Conservation (phyloP, 1,140 invertebrate genomes). For the Drosophila murphyi region DNA sequence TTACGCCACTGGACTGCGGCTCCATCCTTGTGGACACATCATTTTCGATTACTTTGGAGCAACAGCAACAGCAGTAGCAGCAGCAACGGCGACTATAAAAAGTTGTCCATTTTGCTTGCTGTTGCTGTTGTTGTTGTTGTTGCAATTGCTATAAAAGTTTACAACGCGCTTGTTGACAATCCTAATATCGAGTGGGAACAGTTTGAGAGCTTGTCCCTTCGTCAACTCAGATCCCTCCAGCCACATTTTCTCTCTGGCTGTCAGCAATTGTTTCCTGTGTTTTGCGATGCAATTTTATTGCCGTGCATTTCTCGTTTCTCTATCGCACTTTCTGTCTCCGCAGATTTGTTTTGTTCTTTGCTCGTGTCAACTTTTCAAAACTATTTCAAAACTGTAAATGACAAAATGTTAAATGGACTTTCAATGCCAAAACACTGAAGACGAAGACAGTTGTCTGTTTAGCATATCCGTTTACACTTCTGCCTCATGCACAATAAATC, state of each 20-base stretch:
- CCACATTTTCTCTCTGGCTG: constrained; percentile 32
- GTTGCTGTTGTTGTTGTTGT: constrained; percentile 45
- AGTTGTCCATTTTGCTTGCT: constrained; percentile 47
- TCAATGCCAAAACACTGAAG: constrained; percentile 70
- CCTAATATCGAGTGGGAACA: constrained; percentile 66
- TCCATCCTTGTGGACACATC: constrained; percentile 68
- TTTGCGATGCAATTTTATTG: constrained; percentile 69
- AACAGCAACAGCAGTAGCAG: not conserved
- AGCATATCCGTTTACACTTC: constrained; percentile 79
- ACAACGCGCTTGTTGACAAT: constrained; percentile 81
- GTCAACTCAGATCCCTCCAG: constrained; percentile 2
- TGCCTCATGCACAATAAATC: constrained; percentile 69
- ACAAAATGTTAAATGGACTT: constrained; percentile 84
- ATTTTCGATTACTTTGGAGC: constrained; percentile 70
- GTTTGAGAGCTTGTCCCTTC: constrained; percentile 12
- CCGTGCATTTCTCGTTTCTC: constrained; percentile 13
- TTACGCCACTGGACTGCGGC: constrained; percentile 46
- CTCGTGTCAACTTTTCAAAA: constrained; percentile 81
- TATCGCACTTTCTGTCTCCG: not conserved
- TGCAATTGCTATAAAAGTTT: constrained; percentile 75
- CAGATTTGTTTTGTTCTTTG: constrained; percentile 64
- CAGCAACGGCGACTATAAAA: constrained; percentile 47
- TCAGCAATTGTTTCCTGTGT: constrained; percentile 73
- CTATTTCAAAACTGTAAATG: constrained; percentile 84
- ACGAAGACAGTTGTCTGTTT: constrained; percentile 33